Base-by-base conservation (phyloP, 2,113 vertebrate species). In the Indicator indicator region DNA sequence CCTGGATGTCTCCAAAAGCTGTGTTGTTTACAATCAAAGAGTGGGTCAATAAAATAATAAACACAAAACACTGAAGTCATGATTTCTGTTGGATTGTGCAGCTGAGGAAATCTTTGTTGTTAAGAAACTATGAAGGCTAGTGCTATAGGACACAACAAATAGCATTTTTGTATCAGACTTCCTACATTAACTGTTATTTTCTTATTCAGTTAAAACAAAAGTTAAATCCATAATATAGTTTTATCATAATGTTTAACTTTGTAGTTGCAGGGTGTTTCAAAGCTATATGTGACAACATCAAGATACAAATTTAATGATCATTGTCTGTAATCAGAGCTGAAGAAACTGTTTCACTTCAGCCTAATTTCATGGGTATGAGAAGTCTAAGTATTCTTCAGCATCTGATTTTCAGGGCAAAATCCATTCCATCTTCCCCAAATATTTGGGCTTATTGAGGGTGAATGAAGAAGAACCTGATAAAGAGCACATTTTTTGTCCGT, bases 1-100 rank as follows among this genome's bases (percentile, higher is more conserved):
- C 74, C 76, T 69, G 26, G 44, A 74, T 20, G 12, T 80, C 80
- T 92, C 71, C 32, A 97, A 93, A 88, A 73, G 19, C 59, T 86
- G 13, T 62, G 87, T 84, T 91, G 73, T 92, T 97, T 90, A 72
- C 93, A 97, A 56, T 95, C 85, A 95, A 91, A 88, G 38, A 59
- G 65, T 72, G 38, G 71, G 90, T 97, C 80, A 36, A 92, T 96
- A 79, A 74, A 97, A 92, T 96, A 95, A 96, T 96, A 94, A 96
- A 91, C 90, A 91, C 50, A 83, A 83, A 95, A 58, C 72, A 80
- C 88, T 89, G 59, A 91, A 88, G 65, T 93, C 88, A 83, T 56
- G 46, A 88, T 93, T 93, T 90, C 40, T 96, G 89, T 91, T 92
- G 91, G 81, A 96, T 86, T 93, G 62, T 87, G 64, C n/a, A 78